Conservation (phyloP, 2,888 invertebrate genomes). For the Electrophaes corylata region DNA sequence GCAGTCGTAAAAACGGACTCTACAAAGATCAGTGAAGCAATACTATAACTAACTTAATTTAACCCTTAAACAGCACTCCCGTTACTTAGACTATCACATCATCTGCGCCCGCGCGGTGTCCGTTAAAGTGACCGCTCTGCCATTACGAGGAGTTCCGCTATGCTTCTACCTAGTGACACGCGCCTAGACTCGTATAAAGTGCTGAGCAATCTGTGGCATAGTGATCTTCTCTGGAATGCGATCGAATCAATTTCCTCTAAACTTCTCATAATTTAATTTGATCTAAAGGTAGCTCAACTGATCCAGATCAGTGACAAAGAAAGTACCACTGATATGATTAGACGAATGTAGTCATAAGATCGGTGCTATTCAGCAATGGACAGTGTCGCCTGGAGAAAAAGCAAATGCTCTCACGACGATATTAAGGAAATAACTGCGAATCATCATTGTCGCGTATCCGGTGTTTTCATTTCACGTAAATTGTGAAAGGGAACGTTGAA, state of each 20-base stretch:
- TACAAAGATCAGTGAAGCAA: slow-evolving; percentile 5
- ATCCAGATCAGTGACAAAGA: not conserved
- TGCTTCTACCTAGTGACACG: slow-evolving; percentile 20
- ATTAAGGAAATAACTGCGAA: slow-evolving; percentile 26
- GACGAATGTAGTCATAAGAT: not conserved
- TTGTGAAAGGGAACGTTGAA: slow-evolving; percentile 33
- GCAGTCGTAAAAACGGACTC: not conserved
- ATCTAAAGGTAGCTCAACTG: not conserved
- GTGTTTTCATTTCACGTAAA: slow-evolving; percentile 32
- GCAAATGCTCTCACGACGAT: slow-evolving; percentile 15
- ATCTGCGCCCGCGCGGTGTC: slow-evolving; percentile 19
- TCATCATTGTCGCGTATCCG: slow-evolving; percentile 32
- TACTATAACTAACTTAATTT: slow-evolving; percentile 28
- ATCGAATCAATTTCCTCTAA: slow-evolving; percentile 16
- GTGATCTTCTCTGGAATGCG: slow-evolving; percentile 23
- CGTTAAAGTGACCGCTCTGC: slow-evolving; percentile 31
- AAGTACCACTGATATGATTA: not conserved
- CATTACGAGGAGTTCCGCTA: slow-evolving; percentile 28
- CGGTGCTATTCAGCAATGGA: not conserved
- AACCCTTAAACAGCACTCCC: slow-evolving; percentile 16
- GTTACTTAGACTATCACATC: slow-evolving; percentile 16
- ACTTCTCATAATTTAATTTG: not conserved
- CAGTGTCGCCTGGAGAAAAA: slow-evolving; percentile 9
- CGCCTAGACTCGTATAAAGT: slow-evolving; percentile 6
- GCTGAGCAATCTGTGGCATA: slow-evolving; percentile 10